Evolutionary conservation across 1,140 invertebrate genomes (phyloP), one percentile per base, ranked within the genome.

Genomic region (Campoletis sonorensis): DNA sequence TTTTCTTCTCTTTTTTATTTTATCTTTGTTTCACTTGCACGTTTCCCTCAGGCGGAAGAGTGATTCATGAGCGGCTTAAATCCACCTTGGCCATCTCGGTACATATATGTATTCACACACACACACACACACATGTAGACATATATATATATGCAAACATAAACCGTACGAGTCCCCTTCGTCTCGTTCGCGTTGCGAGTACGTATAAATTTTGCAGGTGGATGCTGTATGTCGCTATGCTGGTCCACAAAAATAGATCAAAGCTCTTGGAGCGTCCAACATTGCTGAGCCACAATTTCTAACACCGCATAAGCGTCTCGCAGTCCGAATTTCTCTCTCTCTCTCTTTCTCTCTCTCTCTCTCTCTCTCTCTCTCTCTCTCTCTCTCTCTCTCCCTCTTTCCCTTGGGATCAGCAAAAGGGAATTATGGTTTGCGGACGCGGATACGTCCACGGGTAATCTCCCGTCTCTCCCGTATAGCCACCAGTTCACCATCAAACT

Each of bases 281-380:
- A 30, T 18, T 30, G 45, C 49, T 33, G 26, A 23, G 49, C 49
- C 23, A 27, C 33, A 75, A 33, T 75, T 75, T 75, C 26, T 23
- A 64, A 64, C 72, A 58, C 45, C 8, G 49, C 49, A 30, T 58
- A 21, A 58, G 72, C 49, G 27, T n/a, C 45, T 23, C 86, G 85
- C 86, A 86, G 85, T 85, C 83, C 85, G 83, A 83, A 85, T 85
- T 81, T 21, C 79, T 64, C 27, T 45, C n/a, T n/a, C n/a, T n/a
- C 37, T 37, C 37, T 37, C 10, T 37, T 10, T 37, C n/a, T n/a
- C n/a, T n/a, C n/a, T n/a, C n/a, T n/a, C n/a, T n/a, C n/a, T n/a
- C n/a, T n/a, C n/a, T n/a, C n/a, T n/a, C n/a, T n/a, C n/a, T n/a
- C n/a, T n/a, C n/a, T n/a, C n/a, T n/a, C n/a, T n/a, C n/a, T n/a